Evolutionary conservation across 1,140 invertebrate genomes (phyloP).

Genomic region (Patella vulgata): DNA sequence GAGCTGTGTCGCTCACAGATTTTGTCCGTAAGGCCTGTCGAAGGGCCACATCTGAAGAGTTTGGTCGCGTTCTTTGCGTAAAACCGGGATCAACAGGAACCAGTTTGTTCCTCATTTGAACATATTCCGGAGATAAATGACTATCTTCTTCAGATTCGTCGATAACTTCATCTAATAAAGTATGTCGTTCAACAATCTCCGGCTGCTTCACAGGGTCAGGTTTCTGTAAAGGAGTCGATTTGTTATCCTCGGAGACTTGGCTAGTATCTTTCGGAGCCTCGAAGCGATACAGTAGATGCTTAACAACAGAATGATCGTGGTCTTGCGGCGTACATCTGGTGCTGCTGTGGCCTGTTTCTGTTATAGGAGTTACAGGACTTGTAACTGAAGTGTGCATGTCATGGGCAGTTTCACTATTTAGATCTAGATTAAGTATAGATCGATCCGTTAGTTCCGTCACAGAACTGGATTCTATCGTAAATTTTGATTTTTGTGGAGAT

Average conservation of each 20-base stretch:
- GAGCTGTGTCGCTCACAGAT: not conserved
- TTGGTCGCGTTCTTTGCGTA: not conserved
- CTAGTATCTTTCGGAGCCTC: no score
- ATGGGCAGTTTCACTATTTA: not conserved
- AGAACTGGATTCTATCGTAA: slow-evolving; percentile 16
- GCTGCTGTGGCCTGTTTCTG: no score
- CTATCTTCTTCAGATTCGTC: not conserved
- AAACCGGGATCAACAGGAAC: not conserved
- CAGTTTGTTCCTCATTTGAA: not conserved
- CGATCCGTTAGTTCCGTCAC: not conserved
- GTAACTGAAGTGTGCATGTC: not conserved
- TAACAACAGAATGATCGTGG: no score
- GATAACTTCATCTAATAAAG: not conserved
- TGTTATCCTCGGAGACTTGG: no score
- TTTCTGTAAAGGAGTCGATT: no score
- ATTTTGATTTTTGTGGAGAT: not conserved
- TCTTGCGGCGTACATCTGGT: no score
- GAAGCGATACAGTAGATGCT: no score
- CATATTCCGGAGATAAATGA: not conserved
- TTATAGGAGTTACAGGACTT: no score
- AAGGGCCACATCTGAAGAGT: not conserved
- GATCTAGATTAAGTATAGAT: not conserved
- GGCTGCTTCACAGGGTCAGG: no score
- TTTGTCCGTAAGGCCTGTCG: not conserved
- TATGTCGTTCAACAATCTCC: no score